These are phyloP conservation scores for Megalops cyprinoides DNA, from an alignment of 2,797 vertebrate species.

Conservation along the genomic window DNA sequence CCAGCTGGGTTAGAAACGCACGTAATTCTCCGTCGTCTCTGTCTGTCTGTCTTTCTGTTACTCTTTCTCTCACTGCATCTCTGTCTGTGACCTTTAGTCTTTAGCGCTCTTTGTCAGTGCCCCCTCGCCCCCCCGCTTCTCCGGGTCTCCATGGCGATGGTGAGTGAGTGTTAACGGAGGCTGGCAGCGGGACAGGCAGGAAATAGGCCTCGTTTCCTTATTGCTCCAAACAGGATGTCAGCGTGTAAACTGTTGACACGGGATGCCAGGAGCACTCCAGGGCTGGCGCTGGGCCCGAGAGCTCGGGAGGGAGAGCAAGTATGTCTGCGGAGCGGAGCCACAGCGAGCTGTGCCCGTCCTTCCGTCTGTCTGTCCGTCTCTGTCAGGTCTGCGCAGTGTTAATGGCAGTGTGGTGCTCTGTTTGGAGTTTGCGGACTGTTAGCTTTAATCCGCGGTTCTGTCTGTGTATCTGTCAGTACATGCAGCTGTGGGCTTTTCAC, in stretches of 20 bases:
- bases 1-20: neutral
- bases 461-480: constrained; percentile 1
- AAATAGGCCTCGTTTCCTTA: constrained; percentile 78
- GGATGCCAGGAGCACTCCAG: constrained; percentile 67
- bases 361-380: constrained; percentile 1
- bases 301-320: constrained; percentile 34
- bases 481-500: too few relatives aligned
- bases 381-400: neutral
- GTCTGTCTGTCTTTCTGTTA: neutral
- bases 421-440: too few relatives aligned
- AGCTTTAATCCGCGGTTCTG: too few relatives aligned
- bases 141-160: constrained; percentile 30
- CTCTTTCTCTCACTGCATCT: too few relatives aligned
- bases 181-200: constrained; percentile 69
- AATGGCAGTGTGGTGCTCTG: too few relatives aligned
- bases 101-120: too few relatives aligned
- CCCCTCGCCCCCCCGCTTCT: neutral
- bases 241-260: constrained; percentile 81
- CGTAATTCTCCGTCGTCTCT: neutral
- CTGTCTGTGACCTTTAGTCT: too few relatives aligned
- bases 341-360: constrained; percentile 36
- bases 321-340: constrained; percentile 19
- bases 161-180: constrained; percentile 48
- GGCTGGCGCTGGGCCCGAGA: constrained; percentile 65
- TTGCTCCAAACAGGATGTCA: constrained; percentile 82